Evolutionary conservation across 1,140 invertebrate species (phyloP).

Genomic region (Trachymyrmex cornetzi): DNA sequence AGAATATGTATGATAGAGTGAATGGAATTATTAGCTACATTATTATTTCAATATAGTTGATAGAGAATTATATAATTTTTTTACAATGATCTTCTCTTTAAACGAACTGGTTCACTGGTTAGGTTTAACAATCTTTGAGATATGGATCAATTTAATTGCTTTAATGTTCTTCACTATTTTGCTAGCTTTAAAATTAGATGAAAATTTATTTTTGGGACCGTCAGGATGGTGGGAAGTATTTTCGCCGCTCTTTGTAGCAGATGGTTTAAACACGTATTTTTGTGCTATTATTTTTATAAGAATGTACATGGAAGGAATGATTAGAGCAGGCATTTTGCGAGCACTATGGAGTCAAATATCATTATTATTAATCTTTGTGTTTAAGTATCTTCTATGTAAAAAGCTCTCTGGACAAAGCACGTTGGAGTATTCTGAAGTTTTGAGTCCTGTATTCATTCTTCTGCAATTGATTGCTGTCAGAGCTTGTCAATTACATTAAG

Average conservation of each 20-base stretch:
- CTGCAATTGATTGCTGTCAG: constrained; percentile 95
- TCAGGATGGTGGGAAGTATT: constrained; percentile 95
- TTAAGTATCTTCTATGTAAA: constrained; percentile 96
- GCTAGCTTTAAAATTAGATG: constrained; percentile 92
- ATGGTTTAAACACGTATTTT: constrained; percentile 97
- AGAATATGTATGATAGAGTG: background rate
- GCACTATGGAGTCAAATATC: constrained; percentile 95
- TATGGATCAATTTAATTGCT: constrained; percentile 95
- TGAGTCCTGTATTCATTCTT: constrained; percentile 96
- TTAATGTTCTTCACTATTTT: constrained; percentile 94
- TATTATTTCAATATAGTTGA: background rate
- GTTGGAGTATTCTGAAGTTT: constrained; percentile 96
- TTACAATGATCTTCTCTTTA: constrained; percentile 94
- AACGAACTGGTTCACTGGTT: constrained; percentile 97
- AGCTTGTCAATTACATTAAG: constrained; percentile 94
- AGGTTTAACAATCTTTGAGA: constrained; percentile 97
- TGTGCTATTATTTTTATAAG: constrained; percentile 97
- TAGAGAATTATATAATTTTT: constrained; percentile 5
- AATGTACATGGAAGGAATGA: constrained; percentile 93
- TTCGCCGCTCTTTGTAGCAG: constrained; percentile 95
- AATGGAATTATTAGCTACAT: constrained; percentile 2
- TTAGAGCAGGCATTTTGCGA: constrained; percentile 92
- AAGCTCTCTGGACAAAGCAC: constrained; percentile 93
- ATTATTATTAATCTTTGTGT: constrained; percentile 94
- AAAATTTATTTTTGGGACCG: constrained; percentile 87